A percentile compares a stretch with the other conserved stretches of the same genome.
Conservation (phyloP, 2,888 invertebrate genomes). For the Caenorhabditis macrosperma region DNA sequence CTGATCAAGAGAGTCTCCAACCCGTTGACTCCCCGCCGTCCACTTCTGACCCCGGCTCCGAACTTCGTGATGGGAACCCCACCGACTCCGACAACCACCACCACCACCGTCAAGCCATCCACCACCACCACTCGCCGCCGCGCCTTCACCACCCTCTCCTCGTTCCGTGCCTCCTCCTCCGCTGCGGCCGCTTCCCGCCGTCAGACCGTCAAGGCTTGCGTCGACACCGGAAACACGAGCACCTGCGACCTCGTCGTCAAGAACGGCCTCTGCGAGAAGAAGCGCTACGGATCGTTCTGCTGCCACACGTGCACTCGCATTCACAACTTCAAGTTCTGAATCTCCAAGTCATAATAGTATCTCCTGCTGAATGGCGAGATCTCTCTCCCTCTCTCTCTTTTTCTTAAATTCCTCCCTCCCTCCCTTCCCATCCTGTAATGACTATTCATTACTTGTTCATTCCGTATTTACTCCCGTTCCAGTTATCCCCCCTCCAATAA, state of each 20-base stretch:
- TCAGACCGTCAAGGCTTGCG: slow-evolving; percentile 32
- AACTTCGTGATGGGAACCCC: slow-evolving; percentile 35
- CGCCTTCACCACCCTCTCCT: background rate
- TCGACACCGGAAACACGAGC: slow-evolving; percentile 57
- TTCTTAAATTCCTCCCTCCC: background rate
- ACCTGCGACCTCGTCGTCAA: slow-evolving; percentile 71
- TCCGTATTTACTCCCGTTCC: slow-evolving; percentile 9
- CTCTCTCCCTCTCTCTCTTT: slow-evolving; percentile 22
- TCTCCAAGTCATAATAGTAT: slow-evolving; percentile 38
- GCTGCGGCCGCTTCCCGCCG: too few species aligned
- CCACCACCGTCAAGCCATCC: slow-evolving; percentile 12
- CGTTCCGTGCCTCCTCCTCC: background rate
- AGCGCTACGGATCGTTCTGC: slow-evolving; percentile 76
- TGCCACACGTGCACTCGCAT: slow-evolving; percentile 71
- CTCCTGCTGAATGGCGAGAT: slow-evolving; percentile 34
- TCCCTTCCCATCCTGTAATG: background rate
- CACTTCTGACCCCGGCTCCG: slow-evolving; percentile 38
- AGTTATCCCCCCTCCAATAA: slow-evolving; percentile 18
- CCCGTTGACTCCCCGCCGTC: slow-evolving; percentile 4
- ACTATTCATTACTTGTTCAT: background rate
- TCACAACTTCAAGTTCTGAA: slow-evolving; percentile 32
- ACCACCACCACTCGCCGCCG: background rate
- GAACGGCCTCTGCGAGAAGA: slow-evolving; percentile 72
- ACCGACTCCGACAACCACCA: background rate
- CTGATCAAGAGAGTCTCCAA: slow-evolving; percentile 34